Evolutionary conservation across 1,140 invertebrate genomes (phyloP).

Genomic region (Cyclargus thomasi): DNA sequence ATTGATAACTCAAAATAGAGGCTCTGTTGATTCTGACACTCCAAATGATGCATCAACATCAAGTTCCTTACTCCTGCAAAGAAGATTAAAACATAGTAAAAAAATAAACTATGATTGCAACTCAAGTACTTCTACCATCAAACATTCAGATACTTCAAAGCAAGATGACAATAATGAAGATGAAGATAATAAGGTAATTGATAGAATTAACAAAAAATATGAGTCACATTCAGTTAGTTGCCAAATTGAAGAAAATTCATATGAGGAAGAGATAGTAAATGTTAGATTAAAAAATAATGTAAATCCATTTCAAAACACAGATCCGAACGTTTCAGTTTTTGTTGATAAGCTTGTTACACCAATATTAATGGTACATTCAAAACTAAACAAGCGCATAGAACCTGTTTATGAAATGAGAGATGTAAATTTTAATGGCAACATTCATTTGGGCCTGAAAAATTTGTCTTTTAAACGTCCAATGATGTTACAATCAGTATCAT

Average conservation of each 20-base stretch:
- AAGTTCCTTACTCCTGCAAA: constrained; percentile 21
- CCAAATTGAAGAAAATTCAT: neutral
- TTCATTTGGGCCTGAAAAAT: constrained; percentile 42
- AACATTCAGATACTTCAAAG: constrained; percentile 20
- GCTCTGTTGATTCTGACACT: neutral
- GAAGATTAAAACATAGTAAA: constrained; percentile 19
- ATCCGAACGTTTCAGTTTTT: constrained; percentile 47
- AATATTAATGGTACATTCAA: constrained; percentile 58
- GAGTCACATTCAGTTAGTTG: neutral
- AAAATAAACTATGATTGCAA: constrained; percentile 8
- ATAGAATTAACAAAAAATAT: constrained; percentile 23
- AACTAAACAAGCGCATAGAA: constrained; percentile 47
- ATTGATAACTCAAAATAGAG: too few species aligned
- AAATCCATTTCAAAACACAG: constrained; percentile 58
- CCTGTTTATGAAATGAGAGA: constrained; percentile 43
- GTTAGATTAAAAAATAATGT: constrained; percentile 31
- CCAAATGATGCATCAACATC: constrained; percentile 5
- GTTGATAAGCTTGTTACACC: constrained; percentile 56
- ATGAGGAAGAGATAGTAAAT: constrained; percentile 7
- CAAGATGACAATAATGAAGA: constrained; percentile 18
- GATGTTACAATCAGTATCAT: constrained; percentile 67
- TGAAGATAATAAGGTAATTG: constrained; percentile 24
- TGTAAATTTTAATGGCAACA: constrained; percentile 46
- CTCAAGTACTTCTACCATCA: constrained; percentile 12
- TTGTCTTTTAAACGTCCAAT: constrained; percentile 44